phyloP scores from a whole-genome alignment of 2,888 invertebrate genomes.

The Caenorhabditis imperialis region DNA sequence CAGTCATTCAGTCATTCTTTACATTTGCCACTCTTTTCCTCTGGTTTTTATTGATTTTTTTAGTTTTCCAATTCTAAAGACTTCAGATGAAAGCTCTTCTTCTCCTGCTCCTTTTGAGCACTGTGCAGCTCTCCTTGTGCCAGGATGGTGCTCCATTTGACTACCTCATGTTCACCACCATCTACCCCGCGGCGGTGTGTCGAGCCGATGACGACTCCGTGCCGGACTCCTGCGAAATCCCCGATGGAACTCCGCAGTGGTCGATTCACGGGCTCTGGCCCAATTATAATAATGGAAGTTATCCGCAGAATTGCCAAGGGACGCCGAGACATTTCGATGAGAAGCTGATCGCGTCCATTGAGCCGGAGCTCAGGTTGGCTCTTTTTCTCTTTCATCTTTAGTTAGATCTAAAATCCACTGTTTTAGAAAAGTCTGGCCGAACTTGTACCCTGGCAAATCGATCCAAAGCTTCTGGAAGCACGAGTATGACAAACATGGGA shows the following conservation, averaged over 20 bases:
- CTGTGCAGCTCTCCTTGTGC: background rate
- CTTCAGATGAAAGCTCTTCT: too few relatives aligned
- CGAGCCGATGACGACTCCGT: constrained; percentile 64
- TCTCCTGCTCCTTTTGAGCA: background rate
- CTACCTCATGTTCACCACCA: constrained; percentile 62
- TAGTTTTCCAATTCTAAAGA: too few relatives aligned
- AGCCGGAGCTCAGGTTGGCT: constrained; percentile 41
- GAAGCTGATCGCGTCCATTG: constrained; percentile 52
- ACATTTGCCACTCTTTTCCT: background rate
- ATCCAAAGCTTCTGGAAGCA: constrained; percentile 65
- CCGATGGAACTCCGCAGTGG: constrained; percentile 56
- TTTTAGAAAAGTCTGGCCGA: constrained; percentile 61
- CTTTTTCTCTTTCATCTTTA: too few relatives aligned
- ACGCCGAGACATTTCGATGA: constrained; percentile 55
- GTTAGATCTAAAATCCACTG: too few relatives aligned
- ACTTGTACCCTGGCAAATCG: constrained; percentile 55
- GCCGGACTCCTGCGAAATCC: constrained; percentile 65
- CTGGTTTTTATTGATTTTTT: background rate
- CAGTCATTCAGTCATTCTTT: background rate
- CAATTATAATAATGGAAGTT: constrained; percentile 57
- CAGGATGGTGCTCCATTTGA: constrained; percentile 54
- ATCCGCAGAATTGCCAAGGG: constrained; percentile 63
- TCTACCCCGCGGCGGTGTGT: constrained; percentile 64
- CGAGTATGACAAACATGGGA: constrained; percentile 69
- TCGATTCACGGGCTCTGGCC: constrained; percentile 68